Percentiles rank a stretch among this genome's conserved stretches.
Evolutionary conservation across 2,797 vertebrate species (phyloP).

Genomic region (Aplochiton taeniatus): DNA sequence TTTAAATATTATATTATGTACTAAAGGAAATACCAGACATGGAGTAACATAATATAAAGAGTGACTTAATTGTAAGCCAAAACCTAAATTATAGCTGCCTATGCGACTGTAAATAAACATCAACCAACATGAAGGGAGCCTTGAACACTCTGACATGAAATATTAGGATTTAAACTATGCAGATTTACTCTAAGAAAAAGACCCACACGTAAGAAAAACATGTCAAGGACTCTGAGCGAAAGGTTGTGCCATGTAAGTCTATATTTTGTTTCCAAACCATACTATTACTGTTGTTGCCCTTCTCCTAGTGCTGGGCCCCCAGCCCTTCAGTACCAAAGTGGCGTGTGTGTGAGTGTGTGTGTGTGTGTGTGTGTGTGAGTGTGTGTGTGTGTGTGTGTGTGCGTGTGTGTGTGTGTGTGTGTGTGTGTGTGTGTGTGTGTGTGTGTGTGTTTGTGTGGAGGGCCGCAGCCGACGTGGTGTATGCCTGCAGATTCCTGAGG

Average conservation of each 20-base stretch:
- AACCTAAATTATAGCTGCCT: conserved; percentile 1
- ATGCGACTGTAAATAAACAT: not conserved
- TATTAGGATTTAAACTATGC: conserved; percentile 1
- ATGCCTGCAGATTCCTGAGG: conserved; percentile 65
- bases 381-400: too few relatives aligned
- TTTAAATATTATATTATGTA: not conserved
- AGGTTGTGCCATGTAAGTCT: conserved; percentile 37
- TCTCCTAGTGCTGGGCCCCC: conserved; percentile 40
- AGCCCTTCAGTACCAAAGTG: conserved; percentile 18
- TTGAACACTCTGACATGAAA: conserved; percentile 2
- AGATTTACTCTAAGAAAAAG: conserved; percentile 12
- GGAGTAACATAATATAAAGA: not conserved
- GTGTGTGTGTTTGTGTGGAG: conserved; percentile 30
- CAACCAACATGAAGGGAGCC: not conserved
- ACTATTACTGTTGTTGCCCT: conserved; percentile 54
- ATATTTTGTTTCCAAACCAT: conserved; percentile 55
- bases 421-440: too few relatives aligned
- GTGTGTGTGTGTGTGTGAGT: too few relatives aligned
- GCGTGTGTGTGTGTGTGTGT: too few relatives aligned
- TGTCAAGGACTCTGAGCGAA: conserved; percentile 24
- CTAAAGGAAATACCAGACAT: not conserved
- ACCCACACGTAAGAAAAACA: conserved; percentile 30
- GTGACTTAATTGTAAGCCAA: not conserved
- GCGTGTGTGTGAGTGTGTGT: too few relatives aligned
- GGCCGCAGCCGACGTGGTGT: conserved; percentile 40